Evolutionary conservation across 2,113 vertebrate genomes (phyloP).

Genomic region (Triplophysa dalaica): DNA sequence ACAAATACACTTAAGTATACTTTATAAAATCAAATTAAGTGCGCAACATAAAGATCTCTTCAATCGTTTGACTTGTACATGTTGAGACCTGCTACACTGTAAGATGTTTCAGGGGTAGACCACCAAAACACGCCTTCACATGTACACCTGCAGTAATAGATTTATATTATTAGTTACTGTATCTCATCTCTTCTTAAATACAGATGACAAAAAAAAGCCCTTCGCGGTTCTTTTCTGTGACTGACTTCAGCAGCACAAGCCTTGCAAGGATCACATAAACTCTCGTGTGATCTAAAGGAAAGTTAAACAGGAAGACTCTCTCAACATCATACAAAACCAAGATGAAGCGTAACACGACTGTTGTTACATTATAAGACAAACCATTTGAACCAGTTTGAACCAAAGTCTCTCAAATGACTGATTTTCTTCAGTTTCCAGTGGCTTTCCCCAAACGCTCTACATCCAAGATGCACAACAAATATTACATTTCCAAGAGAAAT

Average conservation of each 20-base stretch:
- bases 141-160: neutral
- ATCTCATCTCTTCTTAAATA: neutral
- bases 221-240: neutral
- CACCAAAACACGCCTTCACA: neutral
- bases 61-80: neutral
- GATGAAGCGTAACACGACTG: constrained; percentile 67
- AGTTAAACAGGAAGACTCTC: constrained; percentile 66
- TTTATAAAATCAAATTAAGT: too few relatives aligned
- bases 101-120: neutral
- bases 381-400: neutral
- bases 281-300: neutral
- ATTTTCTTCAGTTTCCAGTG: neutral
- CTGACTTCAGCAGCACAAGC: neutral
- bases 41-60: neutral
- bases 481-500: constrained; percentile 30
- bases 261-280: neutral
- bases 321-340: constrained; percentile 69
- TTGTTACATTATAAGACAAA: constrained; percentile 56
- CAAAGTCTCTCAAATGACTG: neutral
- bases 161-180: neutral
- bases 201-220: neutral
- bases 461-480: neutral
- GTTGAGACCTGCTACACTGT: neutral
- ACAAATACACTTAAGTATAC: too few relatives aligned
- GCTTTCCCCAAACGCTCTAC: too few relatives aligned